Evolutionary conservation across 1,140 invertebrate genomes (phyloP).

Genomic region (Euura lappo): DNA sequence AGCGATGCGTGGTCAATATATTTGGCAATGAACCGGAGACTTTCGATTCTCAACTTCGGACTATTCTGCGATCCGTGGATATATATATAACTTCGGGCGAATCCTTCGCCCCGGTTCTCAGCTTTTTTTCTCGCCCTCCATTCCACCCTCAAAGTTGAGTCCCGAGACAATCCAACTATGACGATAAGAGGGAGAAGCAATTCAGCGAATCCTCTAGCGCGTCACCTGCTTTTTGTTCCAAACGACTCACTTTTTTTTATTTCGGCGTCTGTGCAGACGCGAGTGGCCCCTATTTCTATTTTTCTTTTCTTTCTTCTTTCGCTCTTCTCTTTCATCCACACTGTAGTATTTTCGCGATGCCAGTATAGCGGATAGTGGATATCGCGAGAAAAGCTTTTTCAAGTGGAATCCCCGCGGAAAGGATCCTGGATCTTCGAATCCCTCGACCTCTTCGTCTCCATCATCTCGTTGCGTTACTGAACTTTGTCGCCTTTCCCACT

Average conservation of each 20-base stretch:
- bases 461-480: conserved; percentile 41
- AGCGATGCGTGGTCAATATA: no score
- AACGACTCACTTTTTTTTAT: conserved; percentile 32
- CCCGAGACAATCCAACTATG: neutral
- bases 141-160: neutral
- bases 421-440: conserved; percentile 44
- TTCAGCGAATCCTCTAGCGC: conserved; percentile 34
- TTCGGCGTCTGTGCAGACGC: neutral
- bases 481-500: conserved; percentile 29
- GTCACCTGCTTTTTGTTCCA: conserved; percentile 45
- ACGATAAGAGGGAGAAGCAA: conserved; percentile 19
- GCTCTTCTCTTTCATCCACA: conserved; percentile 18
- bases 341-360: conserved; percentile 2
- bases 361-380: conserved; percentile 21
- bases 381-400: conserved; percentile 20
- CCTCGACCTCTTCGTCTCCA: conserved; percentile 50
- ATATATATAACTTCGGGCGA: no score
- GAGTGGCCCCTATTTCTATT: conserved; percentile 44
- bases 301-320: conserved; percentile 48
- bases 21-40: no score
- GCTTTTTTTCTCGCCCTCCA: no score
- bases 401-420: conserved; percentile 42
- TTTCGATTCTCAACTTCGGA: no score
- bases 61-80: no score
- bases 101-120: no score